These are phyloP conservation scores for Anseranas semipalmata DNA, from an alignment of 2,113 vertebrate genomes.

Conservation along the genomic window DNA sequence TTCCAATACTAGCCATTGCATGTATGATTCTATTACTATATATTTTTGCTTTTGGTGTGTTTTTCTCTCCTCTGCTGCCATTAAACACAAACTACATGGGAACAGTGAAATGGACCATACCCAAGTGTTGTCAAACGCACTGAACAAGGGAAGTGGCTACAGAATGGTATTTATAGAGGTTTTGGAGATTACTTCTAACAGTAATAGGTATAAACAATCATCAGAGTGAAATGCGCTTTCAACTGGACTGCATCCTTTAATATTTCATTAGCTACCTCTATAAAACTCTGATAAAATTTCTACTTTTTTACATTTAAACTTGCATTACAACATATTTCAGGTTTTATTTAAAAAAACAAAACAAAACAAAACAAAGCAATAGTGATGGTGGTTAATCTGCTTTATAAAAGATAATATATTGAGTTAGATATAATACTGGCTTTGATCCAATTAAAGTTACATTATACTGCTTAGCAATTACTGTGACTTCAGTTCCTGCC, in stretches of 20 bases:
- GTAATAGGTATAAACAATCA: neutral
- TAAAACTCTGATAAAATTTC: neutral
- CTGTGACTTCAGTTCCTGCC: slow-evolving; percentile 49
- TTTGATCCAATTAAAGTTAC: slow-evolving; percentile 39
- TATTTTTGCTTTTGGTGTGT: neutral
- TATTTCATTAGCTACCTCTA: neutral
- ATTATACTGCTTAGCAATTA: slow-evolving; percentile 42
- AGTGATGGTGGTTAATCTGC: slow-evolving; percentile 22
- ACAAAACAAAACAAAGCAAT: neutral
- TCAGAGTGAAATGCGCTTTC: slow-evolving; percentile 14
- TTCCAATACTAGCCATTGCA: neutral
- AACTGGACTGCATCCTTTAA: neutral
- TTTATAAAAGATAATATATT: slow-evolving; percentile 51
- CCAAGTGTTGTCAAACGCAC: neutral
- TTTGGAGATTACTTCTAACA: neutral
- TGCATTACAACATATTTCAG: neutral
- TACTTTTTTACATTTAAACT: neutral
- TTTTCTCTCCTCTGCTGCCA: neutral
- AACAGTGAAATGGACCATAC: neutral
- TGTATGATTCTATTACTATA: neutral
- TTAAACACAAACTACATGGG: neutral
- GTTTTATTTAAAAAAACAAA: neutral
- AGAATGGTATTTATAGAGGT: neutral
- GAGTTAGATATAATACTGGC: slow-evolving; percentile 56
- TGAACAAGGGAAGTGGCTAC: neutral